A percentile compares a stretch with the other conserved stretches of the same genome.
Evolutionary conservation across 2,888 invertebrate genomes (phyloP).

Genomic region (Eutolmus rufibarbis): DNA sequence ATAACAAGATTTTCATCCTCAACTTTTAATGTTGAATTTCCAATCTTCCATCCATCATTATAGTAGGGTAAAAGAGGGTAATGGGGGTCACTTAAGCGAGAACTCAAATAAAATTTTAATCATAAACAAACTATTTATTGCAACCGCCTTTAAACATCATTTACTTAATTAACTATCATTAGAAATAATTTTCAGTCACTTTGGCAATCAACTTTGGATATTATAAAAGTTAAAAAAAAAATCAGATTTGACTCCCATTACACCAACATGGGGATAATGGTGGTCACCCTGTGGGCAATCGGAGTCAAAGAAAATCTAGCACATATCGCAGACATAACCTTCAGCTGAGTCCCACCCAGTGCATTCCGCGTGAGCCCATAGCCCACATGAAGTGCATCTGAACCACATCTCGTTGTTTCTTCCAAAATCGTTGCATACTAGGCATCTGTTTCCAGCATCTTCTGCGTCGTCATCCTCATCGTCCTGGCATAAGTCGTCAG

Average conservation of each 20-base stretch:
- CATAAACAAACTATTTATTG: neutral
- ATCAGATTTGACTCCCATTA: neutral
- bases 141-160: neutral
- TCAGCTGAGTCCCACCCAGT: neutral
- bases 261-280: neutral
- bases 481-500: no score
- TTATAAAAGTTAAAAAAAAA: neutral
- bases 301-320: neutral
- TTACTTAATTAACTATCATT: neutral
- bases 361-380: no score
- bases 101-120: neutral
- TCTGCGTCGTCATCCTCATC: no score
- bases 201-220: neutral
- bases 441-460: no score
- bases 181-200: neutral
- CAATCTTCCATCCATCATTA: no score
- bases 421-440: no score
- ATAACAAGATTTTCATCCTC: no score
- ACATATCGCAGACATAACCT: neutral
- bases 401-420: no score
- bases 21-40: no score
- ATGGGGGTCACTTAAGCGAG: neutral
- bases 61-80: neutral
- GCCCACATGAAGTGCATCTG: no score
- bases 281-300: neutral